These are phyloP conservation scores for Cistogaster globosa DNA, from an alignment of 2,888 invertebrate genomes.

Conservation along the genomic window DNA sequence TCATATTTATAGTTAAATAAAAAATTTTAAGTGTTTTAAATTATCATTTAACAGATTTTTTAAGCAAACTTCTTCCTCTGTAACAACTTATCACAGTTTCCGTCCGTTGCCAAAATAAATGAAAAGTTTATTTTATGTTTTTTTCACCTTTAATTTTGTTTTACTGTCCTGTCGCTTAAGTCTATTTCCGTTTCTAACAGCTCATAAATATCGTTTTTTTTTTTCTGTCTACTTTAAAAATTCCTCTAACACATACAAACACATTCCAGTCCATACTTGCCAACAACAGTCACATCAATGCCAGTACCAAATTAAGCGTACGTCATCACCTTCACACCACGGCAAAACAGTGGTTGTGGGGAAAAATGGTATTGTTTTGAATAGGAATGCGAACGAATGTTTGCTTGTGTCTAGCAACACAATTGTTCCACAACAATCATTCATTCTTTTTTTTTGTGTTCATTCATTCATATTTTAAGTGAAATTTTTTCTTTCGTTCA, in stretches of 20 bases:
- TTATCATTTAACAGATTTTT: conserved; percentile 50
- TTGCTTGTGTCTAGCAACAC: conserved; percentile 26
- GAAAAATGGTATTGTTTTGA: conserved; percentile 28
- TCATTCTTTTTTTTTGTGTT: conserved; percentile 61
- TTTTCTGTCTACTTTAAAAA: conserved; percentile 55
- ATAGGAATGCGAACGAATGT: background rate
- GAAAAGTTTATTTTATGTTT: conserved; percentile 34
- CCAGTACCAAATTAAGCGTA: conserved; percentile 78
- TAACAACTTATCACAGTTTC: conserved; percentile 58
- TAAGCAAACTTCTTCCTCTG: conserved; percentile 32
- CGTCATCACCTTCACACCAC: conserved; percentile 78
- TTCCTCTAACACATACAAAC: background rate
- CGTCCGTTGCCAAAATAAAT: conserved; percentile 41
- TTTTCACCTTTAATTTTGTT: conserved; percentile 62
- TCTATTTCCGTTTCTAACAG: conserved; percentile 69
- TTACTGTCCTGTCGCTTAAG: conserved; percentile 44
- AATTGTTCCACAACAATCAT: conserved; percentile 58
- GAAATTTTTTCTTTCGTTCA: conserved; percentile 54
- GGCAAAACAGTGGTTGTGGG: background rate
- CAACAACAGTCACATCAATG: conserved; percentile 69
- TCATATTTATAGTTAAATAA: conserved; percentile 1
- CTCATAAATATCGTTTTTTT: conserved; percentile 65
- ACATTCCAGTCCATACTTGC: background rate
- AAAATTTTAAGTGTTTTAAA: conserved; percentile 31
- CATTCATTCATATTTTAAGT: conserved; percentile 68